A percentile compares a stretch with the other conserved stretches of the same genome.
phyloP scores from a whole-genome alignment of 2,113 vertebrate genomes.

The Oncorhynchus nerka region DNA sequence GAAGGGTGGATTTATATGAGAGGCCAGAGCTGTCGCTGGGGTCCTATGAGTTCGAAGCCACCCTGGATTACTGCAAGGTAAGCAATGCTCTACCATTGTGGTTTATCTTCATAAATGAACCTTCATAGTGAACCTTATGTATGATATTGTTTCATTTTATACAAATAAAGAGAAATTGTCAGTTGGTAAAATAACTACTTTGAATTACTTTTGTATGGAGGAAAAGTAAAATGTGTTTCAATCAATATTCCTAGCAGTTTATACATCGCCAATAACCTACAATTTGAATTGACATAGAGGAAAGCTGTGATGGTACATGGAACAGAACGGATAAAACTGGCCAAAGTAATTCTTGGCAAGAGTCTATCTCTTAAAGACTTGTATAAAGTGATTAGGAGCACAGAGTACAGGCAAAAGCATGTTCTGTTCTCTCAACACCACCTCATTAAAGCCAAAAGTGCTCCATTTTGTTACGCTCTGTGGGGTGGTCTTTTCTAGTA shows the following conservation, averaged over 20 bases:
- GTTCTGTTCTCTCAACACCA: slow-evolving; percentile 1
- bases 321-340: too few species aligned
- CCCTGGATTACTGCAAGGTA: slow-evolving; percentile 93
- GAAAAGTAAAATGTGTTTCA: too few species aligned
- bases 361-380: too few species aligned
- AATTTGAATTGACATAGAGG: neutral
- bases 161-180: too few species aligned
- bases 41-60: slow-evolving; percentile 91
- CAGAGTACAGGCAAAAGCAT: neutral
- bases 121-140: neutral
- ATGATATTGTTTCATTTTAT: neutral
- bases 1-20: slow-evolving; percentile 86
- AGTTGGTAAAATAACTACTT: too few species aligned
- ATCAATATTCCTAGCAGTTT: too few species aligned
- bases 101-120: neutral
- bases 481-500: slow-evolving; percentile 6
- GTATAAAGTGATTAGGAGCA: neutral
- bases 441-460: slow-evolving; percentile 6
- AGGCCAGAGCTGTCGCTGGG: slow-evolving; percentile 91
- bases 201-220: too few species aligned
- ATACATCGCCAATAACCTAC: too few species aligned
- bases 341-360: too few species aligned
- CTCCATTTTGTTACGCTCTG: neutral
- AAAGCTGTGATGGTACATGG: neutral
- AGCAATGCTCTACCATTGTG: slow-evolving; percentile 24